These are phyloP conservation scores for Vulpes lagopus DNA, from an alignment of 2,113 vertebrate species.

Conservation along the genomic window DNA sequence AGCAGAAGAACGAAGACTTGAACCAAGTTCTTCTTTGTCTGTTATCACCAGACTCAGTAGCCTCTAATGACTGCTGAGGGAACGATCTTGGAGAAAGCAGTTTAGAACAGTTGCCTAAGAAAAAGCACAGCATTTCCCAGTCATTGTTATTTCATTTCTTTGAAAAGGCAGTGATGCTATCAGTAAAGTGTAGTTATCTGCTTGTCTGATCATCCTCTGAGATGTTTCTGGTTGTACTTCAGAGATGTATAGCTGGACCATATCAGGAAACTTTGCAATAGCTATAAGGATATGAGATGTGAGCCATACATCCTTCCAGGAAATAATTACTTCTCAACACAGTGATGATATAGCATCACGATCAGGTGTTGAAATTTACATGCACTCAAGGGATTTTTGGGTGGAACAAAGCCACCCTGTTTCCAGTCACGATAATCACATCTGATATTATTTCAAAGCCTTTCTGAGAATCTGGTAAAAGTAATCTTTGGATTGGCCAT, in stretches of 20 bases:
- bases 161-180: conserved; percentile 8
- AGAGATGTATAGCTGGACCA: background rate
- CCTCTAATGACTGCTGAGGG: background rate
- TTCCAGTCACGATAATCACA: background rate
- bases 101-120: background rate
- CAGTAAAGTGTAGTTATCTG: background rate
- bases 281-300: background rate
- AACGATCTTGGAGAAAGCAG: background rate
- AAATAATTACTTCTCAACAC: conserved; percentile 45
- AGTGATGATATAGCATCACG: background rate
- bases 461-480: conserved; percentile 47
- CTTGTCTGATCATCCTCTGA: background rate
- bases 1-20: background rate
- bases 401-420: background rate
- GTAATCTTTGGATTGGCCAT: background rate
- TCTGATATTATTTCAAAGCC: background rate
- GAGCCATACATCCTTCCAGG: conserved; percentile 31
- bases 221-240: conserved; percentile 51
- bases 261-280: conserved; percentile 22
- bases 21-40: background rate
- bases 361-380: conserved; percentile 40
- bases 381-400: conserved; percentile 37
- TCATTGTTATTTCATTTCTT: conserved; percentile 4
- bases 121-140: background rate
- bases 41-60: background rate